Base-by-base conservation (phyloP, 2,113 vertebrate species). In the Amazona guildingii region DNA sequence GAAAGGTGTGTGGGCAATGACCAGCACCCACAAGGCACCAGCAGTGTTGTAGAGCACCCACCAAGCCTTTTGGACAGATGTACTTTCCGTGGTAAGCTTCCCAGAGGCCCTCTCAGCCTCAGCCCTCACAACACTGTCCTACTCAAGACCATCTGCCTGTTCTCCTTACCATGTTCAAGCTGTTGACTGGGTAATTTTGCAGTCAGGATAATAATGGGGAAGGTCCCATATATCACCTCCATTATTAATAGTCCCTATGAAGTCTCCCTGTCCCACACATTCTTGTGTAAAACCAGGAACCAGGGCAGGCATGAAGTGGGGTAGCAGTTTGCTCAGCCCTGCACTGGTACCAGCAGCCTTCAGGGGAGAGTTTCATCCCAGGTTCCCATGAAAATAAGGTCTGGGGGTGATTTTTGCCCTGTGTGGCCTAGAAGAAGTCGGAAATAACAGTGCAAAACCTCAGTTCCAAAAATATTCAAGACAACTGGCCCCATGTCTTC, bases 321-420 rank as follows among this genome's bases (percentile, higher is more conserved):
- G 27, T 46, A 35, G 51, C 25, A 37, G 35, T 61, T 64, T 64
- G 13, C 39, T 73, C 75, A 92, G 67, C 17, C 31, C 44, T 66
- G 7, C 23, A 24, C 6, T 0, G 0, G 3, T 62, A n/a, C 31
- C 1, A 1, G 12, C 19, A 0, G 0, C 19, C 37, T 41, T 69
- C 7, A 10, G 43, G 12, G 31, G 6, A 18, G 20, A 59, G 61
- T 59, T 4, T 4, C 31, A 70, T 29, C 31, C 43, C 3, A 5
- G 4, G 1, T 72, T 80, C n/a, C 16, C 44, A 48, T 35, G 33
- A 55, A 86, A 83, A 74, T 51, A 74, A 49, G 13, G 5, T 68
- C 72, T 72, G 15, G 16, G 5, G 6, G 5, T 39, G 17, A 13
- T 80, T 87, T 91, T 90, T 88, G 41, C 43, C 73, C 27, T 37